phyloP scores from a whole-genome alignment of 2,888 invertebrate genomes.

The Tuta absoluta region DNA sequence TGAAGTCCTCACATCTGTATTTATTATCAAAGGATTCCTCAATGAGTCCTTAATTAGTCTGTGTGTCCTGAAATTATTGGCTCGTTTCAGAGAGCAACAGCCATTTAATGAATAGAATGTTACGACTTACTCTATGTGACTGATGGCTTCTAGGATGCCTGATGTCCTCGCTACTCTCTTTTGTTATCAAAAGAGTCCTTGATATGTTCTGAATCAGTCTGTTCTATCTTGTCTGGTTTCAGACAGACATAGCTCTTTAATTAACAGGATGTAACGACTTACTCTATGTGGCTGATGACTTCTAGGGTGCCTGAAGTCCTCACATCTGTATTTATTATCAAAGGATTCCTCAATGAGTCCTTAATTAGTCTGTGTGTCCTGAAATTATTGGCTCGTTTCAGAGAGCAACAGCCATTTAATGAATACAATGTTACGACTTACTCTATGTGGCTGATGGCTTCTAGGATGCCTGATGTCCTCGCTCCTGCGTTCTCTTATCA shows the following conservation, averaged over 20 bases:
- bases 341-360: conserved; percentile 89
- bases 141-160: conserved; percentile 83
- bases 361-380: conserved; percentile 83
- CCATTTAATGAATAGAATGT: conserved; percentile 30
- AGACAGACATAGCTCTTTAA: neutral
- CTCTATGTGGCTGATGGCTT: conserved; percentile 79
- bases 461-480: conserved; percentile 87
- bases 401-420: too few species aligned
- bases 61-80: too few species aligned
- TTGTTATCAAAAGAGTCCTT: conserved; percentile 46
- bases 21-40: conserved; percentile 88
- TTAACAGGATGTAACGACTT: neutral
- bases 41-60: conserved; percentile 85
- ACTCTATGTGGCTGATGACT: neutral
- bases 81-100: conserved; percentile 45
- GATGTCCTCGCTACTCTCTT: conserved; percentile 83
- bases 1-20: neutral
- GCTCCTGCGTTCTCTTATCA: conserved; percentile 51
- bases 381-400: too few species aligned
- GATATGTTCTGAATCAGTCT: conserved; percentile 84
- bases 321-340: conserved; percentile 88
- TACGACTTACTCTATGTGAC: conserved; percentile 64
- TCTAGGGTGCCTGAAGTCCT: conserved; percentile 55
- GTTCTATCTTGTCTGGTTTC: neutral
- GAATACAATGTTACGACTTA: conserved; percentile 39